Percentiles rank a stretch among this genome's conserved stretches.
phyloP scores from a whole-genome alignment of 1,140 invertebrate genomes.

The Orius laevigatus region DNA sequence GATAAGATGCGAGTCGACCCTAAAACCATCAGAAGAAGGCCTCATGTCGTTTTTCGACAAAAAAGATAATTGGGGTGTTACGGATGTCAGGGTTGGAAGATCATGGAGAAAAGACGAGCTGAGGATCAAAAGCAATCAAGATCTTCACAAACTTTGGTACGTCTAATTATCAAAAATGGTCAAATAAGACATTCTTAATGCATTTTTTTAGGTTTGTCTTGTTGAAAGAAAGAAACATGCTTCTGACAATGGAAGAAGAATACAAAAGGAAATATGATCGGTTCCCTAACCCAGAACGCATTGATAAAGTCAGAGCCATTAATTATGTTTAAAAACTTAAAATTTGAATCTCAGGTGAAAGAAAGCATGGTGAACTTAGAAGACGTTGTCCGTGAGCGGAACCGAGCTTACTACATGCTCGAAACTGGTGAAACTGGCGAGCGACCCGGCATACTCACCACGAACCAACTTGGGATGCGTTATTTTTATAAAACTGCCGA shows the following conservation, averaged over 20 bases:
- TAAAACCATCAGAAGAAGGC: slow-evolving; percentile 4
- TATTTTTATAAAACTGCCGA: slow-evolving; percentile 13
- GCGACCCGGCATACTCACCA: slow-evolving; percentile 38
- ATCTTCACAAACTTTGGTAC: slow-evolving; percentile 96
- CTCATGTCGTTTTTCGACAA: slow-evolving; percentile 89
- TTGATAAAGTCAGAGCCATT: slow-evolving; percentile 62
- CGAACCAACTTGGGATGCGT: slow-evolving; percentile 37
- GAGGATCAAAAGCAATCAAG: slow-evolving; percentile 84
- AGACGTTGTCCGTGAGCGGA: slow-evolving; percentile 77
- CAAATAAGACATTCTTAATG: not conserved
- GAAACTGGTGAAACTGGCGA: slow-evolving; percentile 81
- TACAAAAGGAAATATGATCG: slow-evolving; percentile 45
- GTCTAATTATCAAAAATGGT: not conserved
- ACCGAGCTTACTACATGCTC: slow-evolving; percentile 73
- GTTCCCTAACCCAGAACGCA: slow-evolving; percentile 89
- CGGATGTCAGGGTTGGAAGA: slow-evolving; percentile 65
- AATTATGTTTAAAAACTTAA: not conserved
- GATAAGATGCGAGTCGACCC: no score
- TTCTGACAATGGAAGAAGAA: slow-evolving; percentile 88
- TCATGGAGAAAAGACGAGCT: slow-evolving; percentile 84
- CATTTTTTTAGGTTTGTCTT: slow-evolving; percentile 56
- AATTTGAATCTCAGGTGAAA: slow-evolving; percentile 37
- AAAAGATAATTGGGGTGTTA: slow-evolving; percentile 66
- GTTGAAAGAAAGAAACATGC: slow-evolving; percentile 92
- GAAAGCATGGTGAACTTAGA: slow-evolving; percentile 94